A percentile compares a stretch with the other conserved stretches of the same genome.
These are phyloP conservation scores for Rhabdomys dilectus DNA, from an alignment of 2,113 vertebrate genomes.

Conservation along the genomic window DNA sequence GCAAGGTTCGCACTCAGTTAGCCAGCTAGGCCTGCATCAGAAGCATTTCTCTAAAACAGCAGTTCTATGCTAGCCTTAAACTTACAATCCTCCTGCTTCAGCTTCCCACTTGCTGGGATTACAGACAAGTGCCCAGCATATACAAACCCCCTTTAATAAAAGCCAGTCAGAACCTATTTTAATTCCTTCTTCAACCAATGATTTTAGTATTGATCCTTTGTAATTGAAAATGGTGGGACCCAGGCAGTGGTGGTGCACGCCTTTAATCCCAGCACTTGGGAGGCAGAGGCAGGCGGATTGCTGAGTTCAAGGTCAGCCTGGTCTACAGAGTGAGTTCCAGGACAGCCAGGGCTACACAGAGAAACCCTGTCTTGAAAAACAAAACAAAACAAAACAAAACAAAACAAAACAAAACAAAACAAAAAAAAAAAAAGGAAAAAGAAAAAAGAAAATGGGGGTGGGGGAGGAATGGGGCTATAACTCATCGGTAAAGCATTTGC, in stretches of 20 bases:
- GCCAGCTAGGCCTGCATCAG: background rate
- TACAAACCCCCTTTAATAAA: background rate
- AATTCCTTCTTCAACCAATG: background rate
- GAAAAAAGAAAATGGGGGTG: background rate
- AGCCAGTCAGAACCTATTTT: background rate
- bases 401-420: no score
- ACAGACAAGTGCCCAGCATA: no score
- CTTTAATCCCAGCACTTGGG: no score
- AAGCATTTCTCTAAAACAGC: background rate
- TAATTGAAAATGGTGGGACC: background rate
- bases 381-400: no score
- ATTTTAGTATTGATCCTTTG: background rate
- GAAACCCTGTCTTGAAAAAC: no score
- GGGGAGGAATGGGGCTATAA: background rate
- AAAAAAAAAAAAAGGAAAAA: no score
- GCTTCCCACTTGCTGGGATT: background rate
- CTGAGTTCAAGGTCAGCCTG: no score
- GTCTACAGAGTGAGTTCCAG: no score
- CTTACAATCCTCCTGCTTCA: background rate
- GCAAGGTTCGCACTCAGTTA: no score
- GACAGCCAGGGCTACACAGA: no score
- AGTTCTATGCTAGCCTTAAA: background rate
- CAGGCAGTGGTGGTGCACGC: no score
- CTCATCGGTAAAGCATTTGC: background rate
- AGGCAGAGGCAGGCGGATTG: no score